A percentile compares a stretch with the other conserved stretches of the same genome.
These are phyloP conservation scores for Leucoraja ocellata DNA, from an alignment of 2,797 vertebrate genomes.

Conservation along the genomic window DNA sequence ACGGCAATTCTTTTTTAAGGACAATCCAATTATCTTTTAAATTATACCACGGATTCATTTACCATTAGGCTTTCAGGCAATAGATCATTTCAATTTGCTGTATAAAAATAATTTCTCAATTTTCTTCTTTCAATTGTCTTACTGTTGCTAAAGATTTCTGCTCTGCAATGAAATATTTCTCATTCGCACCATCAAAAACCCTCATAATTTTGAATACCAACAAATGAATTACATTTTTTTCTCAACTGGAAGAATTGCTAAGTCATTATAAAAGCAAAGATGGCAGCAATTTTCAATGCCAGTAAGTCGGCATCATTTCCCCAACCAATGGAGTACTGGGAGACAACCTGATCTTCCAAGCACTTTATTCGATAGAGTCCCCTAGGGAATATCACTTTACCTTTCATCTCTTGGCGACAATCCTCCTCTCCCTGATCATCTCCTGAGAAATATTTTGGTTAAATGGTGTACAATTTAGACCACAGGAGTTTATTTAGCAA, in stretches of 20 bases:
- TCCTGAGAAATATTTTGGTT: no score
- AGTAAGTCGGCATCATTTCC: no score
- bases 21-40: neutral
- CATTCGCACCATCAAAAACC: neutral
- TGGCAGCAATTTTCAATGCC: neutral
- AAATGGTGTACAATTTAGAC: no score
- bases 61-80: neutral
- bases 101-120: neutral
- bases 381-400: no score
- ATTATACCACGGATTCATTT: neutral
- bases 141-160: neutral
- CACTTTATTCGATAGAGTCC: no score
- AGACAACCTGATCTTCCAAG: no score
- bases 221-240: neutral
- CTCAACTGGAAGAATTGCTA: neutral
- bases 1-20: neutral
- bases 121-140: neutral
- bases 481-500: no score
- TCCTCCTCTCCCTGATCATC: neutral
- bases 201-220: neutral
- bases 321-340: no score
- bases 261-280: neutral
- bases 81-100: neutral
- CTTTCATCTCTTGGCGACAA: no score
- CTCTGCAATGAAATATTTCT: neutral